phyloP scores from a whole-genome alignment of 2,797 vertebrate species.

The Perodicticus potto region DNA sequence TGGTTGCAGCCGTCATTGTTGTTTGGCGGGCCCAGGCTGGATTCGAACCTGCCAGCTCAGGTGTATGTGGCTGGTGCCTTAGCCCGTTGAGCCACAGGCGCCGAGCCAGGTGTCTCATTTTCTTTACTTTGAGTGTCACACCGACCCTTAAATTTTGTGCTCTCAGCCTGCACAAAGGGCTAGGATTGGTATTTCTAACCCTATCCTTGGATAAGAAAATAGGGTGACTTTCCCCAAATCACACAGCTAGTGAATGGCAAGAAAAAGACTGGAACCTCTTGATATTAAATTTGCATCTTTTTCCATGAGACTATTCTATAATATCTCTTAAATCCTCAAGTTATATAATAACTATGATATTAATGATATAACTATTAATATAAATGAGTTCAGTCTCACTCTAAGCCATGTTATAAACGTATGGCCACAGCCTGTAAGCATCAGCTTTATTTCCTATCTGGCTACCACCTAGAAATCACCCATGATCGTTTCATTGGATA shows the following conservation, averaged over 20 bases:
- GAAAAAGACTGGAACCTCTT: background rate
- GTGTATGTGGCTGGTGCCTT: too few relatives aligned
- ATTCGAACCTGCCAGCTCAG: too few relatives aligned
- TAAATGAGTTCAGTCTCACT: background rate
- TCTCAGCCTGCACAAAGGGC: background rate
- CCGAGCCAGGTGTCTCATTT: background rate
- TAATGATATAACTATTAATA: background rate
- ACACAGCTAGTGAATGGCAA: background rate
- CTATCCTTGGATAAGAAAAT: background rate
- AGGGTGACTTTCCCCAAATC: background rate
- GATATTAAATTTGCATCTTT: slow-evolving; percentile 18
- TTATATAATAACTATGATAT: background rate
- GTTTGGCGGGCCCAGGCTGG: too few relatives aligned
- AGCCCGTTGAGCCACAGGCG: too few relatives aligned
- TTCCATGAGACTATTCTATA: background rate
- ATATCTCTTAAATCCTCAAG: background rate
- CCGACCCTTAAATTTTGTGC: background rate
- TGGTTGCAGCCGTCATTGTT: too few relatives aligned
- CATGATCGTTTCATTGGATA: background rate
- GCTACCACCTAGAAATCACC: background rate
- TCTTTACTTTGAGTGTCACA: background rate
- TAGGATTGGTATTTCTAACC: background rate
- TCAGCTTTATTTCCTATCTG: background rate
- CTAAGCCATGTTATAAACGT: background rate
- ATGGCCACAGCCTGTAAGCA: background rate